A percentile compares a stretch with the other conserved stretches of the same genome.
Conservation (phyloP, 2,113 vertebrate genomes). For the Clinocottus analis region DNA sequence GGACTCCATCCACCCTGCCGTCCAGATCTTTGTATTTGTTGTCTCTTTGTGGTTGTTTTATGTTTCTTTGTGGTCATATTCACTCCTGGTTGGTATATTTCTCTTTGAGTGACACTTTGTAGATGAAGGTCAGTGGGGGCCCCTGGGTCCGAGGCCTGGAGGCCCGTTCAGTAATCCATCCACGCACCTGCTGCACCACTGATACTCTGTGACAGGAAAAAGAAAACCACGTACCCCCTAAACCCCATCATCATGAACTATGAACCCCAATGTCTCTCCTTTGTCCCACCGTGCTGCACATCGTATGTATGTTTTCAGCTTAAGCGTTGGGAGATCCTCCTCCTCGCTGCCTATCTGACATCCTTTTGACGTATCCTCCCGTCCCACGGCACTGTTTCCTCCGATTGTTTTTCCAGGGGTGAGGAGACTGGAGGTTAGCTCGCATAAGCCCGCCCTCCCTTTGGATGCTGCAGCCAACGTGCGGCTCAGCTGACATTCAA, state of each 20-base stretch:
- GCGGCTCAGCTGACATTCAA: slow-evolving; percentile 20
- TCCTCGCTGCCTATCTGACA: slow-evolving; percentile 61
- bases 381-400: slow-evolving; percentile 68
- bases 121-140: background rate
- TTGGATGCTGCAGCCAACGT: background rate
- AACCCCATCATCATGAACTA: background rate
- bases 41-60: background rate
- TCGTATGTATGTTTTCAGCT: background rate
- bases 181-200: background rate
- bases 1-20: background rate
- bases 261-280: background rate
- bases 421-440: slow-evolving; percentile 49
- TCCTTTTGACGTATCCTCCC: slow-evolving; percentile 68
- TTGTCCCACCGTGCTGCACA: background rate
- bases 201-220: background rate
- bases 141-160: background rate
- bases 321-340: slow-evolving; percentile 20
- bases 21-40: background rate
- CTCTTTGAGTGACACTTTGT: background rate
- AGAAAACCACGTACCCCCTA: background rate
- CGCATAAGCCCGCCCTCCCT: slow-evolving; percentile 37
- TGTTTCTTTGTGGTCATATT: background rate
- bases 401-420: slow-evolving; percentile 70
- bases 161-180: background rate
- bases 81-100: background rate